Base-by-base conservation (phyloP, 2,888 invertebrate genomes). In the Mellilla xanthometata region DNA sequence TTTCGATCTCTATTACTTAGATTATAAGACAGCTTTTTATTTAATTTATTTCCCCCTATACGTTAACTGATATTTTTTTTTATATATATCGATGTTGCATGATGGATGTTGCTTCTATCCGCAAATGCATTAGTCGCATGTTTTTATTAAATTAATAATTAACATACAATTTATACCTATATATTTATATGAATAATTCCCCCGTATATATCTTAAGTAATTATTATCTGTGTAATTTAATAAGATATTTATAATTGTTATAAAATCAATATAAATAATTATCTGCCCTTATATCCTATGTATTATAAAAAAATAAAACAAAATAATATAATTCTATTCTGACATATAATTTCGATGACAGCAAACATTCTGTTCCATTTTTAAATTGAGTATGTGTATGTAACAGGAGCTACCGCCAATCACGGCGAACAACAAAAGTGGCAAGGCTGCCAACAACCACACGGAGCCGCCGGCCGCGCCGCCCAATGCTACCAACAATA, bases 371-470 rank as follows among this genome's bases (percentile, higher is more conserved):
- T n/a, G 24, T 24, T 24, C 24, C 24, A n/a, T 24, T 2, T 24
- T 24, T 11, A 11, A 22, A 29, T n/a, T n/a, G n/a, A n/a, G n/a
- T 12, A 27, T 27, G 13, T 49, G 41, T 47, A 46, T 54, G 38
- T 57, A 47, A 41, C 72, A 90, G 90, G 90, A 90, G 62, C 68
- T 90, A 52, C 89, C 90, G 26, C 88, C 90, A 28, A 84, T 88
- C 39, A 82, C 36, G 5, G 47, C 72, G 23, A 86, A 86, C 69
- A 87, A 85, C 74, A 88, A 87, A 58, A 32, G 54, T 54, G 65
- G 52, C 56, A 74, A 73, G 54, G 43, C 69, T 32, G 60, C 72
- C 56, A 68, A 76, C 61, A 68, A 76, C 61, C 80, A 81, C 68
- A 60, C 74, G 50, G 78, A 76, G 2, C 66, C 68, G 34, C 46